Conservation (phyloP, 2,113 vertebrate genomes). For the Nestor notabilis region DNA sequence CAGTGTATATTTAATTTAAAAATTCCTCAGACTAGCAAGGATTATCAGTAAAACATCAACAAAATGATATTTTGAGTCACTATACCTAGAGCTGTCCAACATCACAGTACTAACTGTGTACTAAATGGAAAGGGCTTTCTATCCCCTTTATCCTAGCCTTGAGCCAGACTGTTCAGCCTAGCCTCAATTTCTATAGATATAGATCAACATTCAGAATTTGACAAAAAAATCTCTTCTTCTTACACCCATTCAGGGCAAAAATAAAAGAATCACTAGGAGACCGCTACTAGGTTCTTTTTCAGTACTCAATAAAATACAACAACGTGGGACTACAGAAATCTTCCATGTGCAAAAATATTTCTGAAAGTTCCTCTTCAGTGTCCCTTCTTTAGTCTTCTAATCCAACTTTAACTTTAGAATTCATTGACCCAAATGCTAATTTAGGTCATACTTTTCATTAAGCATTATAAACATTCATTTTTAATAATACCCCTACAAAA, state of each 20-base stretch:
- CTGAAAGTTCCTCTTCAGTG: neutral
- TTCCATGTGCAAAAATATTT: neutral
- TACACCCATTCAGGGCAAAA: neutral
- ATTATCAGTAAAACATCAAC: neutral
- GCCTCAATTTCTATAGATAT: neutral
- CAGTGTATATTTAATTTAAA: neutral
- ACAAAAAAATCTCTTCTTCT: neutral
- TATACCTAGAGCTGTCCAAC: neutral
- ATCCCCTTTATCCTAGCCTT: neutral
- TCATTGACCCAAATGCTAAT: neutral
- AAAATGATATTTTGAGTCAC: neutral
- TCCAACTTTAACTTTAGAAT: neutral
- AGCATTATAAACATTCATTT: neutral
- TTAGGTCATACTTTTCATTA: neutral
- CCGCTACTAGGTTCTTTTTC: neutral
- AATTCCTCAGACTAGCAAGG: neutral
- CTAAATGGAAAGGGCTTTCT: neutral
- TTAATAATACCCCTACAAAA: neutral
- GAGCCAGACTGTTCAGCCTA: neutral
- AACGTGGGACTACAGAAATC: neutral
- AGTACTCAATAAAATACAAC: neutral
- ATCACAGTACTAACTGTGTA: neutral
- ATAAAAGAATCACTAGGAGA: neutral
- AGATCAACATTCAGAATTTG: neutral
- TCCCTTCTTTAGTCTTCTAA: neutral